Conservation (phyloP, 2,888 invertebrate species). For the Stenodera caucasica region DNA sequence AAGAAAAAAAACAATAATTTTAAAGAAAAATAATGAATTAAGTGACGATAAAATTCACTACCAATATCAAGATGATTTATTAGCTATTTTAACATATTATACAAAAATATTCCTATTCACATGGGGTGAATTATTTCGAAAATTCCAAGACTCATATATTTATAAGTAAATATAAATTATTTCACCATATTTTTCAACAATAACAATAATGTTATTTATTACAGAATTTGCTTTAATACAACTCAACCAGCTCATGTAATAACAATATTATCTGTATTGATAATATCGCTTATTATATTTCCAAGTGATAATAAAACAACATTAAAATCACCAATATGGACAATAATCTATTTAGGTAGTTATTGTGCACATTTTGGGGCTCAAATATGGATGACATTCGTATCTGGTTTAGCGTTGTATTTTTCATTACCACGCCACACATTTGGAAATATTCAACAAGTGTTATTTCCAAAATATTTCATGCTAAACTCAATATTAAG, state of each 20-base stretch:
- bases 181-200: constrained; percentile 9
- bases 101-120: constrained; percentile 42
- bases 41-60: constrained; percentile 13
- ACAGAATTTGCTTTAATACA: constrained; percentile 71
- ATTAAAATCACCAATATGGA: constrained; percentile 56
- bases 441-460: constrained; percentile 84
- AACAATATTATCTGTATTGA: constrained; percentile 64
- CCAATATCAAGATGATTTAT: constrained; percentile 39
- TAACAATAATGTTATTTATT: constrained; percentile 35
- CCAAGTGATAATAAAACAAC: constrained; percentile 45
- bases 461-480: constrained; percentile 86
- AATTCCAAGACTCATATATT: constrained; percentile 40
- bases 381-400: constrained; percentile 92
- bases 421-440: constrained; percentile 83
- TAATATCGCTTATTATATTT: constrained; percentile 58
- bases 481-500: constrained; percentile 76
- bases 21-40: too few species aligned
- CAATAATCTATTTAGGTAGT: constrained; percentile 73
- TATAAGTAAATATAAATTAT: constrained; percentile 44
- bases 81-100: constrained; percentile 45
- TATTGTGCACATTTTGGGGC: constrained; percentile 83
- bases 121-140: constrained; percentile 35
- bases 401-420: constrained; percentile 84
- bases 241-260: constrained; percentile 81
- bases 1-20: background rate